Percentiles rank a stretch among this genome's conserved stretches.
Conservation (phyloP, 2,888 invertebrate genomes). For the Lithophane leautieri region DNA sequence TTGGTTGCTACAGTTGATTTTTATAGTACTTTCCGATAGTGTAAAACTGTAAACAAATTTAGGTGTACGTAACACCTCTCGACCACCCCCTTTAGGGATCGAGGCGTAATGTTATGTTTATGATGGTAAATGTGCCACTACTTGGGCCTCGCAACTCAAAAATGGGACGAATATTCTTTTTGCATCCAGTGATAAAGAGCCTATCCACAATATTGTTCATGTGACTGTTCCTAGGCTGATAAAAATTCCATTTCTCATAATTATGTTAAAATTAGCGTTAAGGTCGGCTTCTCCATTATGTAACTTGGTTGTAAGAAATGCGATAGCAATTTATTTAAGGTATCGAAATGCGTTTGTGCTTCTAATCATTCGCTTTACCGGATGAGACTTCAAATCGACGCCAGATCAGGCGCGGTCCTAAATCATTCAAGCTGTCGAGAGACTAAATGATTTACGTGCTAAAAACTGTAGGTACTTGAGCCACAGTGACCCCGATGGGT, state of each 20-base stretch:
- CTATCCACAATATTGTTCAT: not conserved
- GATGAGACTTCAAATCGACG: slow-evolving; percentile 81
- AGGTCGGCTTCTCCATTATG: not conserved
- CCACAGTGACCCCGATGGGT: too few species aligned
- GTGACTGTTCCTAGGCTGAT: not conserved
- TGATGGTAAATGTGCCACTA: not conserved
- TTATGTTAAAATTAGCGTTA: not conserved
- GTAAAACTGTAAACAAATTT: too few species aligned
- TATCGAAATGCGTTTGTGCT: slow-evolving; percentile 73
- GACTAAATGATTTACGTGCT: too few species aligned
- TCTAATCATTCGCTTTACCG: slow-evolving; percentile 95
- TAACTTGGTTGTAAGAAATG: not conserved
- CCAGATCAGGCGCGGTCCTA: too few species aligned
- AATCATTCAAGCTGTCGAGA: too few species aligned
- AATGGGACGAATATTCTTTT: not conserved
- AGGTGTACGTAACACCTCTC: not conserved
- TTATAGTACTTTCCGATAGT: slow-evolving; percentile 13
- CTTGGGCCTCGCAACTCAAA: too few species aligned
- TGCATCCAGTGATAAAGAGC: not conserved
- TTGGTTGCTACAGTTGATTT: slow-evolving; percentile 16
- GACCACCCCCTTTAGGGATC: not conserved
- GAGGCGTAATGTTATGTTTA: not conserved
- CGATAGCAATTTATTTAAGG: not conserved
- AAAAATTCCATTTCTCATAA: not conserved
- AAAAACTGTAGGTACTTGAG: too few species aligned